Evolutionary conservation across 2,113 vertebrate genomes (phyloP), one percentile per base, ranked within the genome.

Genomic region (Stigmatopora argus): DNA sequence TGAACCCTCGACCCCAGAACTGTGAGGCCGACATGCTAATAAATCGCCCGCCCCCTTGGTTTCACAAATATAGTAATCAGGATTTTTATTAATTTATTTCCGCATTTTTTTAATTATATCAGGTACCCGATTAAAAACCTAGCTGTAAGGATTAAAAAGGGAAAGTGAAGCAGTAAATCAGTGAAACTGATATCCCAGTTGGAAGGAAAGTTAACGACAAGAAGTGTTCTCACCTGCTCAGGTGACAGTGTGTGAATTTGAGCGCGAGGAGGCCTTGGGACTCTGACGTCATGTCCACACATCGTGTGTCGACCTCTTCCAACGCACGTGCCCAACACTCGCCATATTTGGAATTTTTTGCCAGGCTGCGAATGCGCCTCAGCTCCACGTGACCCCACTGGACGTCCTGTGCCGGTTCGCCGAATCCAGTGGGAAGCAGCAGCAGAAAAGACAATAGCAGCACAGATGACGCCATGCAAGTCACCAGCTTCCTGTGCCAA

Each of bases 211-310:
- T 52, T 19, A 52, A 19, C n/a, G 49, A 52, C n/a, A 10, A 52
- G 49, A 11, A 52, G 2, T 9, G n/a, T 21, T 52, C 61, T 51
- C 64, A 92, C 91, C 89, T 91, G 78, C 77, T 79, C 74, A 92
- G 83, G 83, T 92, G 91, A 75, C 91, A 92, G 65, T 86, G 74
- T 0, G 90, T 81, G 69, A 92, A 92, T 0, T 62, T 76, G 67
- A 92, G 75, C 13, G 91, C 89, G 0, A 91, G 71, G 5, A 59
- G 62, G 52, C 86, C 87, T 65, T 91, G 91, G n/a, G 75, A 78
- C 41, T 92, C 89, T 23, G 88, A 87, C 65, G 82, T 87, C 78
- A 92, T 67, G 19, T 90, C 75, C 31, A 45, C 53, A 63, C 91
- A 92, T 56, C 78, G 74, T 15, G 72, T 49, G 45, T 85, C 83